phyloP scores from a whole-genome alignment of 2,113 vertebrate genomes.

The Tachuris rubrigastra region DNA sequence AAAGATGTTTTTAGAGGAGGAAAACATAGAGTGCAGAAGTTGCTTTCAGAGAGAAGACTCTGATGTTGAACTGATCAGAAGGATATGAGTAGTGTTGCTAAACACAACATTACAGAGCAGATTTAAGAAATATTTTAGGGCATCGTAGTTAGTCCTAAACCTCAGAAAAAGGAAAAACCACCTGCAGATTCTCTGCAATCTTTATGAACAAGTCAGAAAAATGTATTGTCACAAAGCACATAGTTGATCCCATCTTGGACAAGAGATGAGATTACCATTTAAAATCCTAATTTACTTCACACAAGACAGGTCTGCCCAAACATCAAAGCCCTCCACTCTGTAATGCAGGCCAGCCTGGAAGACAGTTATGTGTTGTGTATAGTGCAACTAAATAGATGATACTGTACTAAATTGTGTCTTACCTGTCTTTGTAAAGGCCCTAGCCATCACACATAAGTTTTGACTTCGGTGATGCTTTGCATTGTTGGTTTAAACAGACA shows the following conservation, averaged over 20 bases:
- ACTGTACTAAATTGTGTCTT: not conserved
- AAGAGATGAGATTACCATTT: not conserved
- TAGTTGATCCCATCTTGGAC: not conserved
- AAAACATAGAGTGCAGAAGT: not conserved
- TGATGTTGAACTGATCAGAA: not conserved
- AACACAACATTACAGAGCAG: not conserved
- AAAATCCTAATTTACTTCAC: not conserved
- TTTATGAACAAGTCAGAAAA: not conserved
- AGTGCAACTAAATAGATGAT: not conserved
- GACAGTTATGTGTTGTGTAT: not conserved
- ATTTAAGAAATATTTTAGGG: not conserved
- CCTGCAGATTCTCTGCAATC: not conserved
- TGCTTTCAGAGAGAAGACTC: not conserved
- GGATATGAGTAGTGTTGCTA: not conserved
- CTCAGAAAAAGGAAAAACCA: not conserved
- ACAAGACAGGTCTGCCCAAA: not conserved
- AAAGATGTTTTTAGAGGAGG: not conserved
- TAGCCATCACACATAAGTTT: not conserved
- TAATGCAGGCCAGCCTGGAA: not conserved
- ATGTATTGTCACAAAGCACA: not conserved
- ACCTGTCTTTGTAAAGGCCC: not conserved
- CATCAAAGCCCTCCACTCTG: not conserved
- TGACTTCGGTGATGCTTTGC: not conserved
- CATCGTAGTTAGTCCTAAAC: not conserved
- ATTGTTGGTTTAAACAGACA: not conserved